Evolutionary conservation across 1,140 invertebrate species (phyloP).

Genomic region (Euglossa dilemma): DNA sequence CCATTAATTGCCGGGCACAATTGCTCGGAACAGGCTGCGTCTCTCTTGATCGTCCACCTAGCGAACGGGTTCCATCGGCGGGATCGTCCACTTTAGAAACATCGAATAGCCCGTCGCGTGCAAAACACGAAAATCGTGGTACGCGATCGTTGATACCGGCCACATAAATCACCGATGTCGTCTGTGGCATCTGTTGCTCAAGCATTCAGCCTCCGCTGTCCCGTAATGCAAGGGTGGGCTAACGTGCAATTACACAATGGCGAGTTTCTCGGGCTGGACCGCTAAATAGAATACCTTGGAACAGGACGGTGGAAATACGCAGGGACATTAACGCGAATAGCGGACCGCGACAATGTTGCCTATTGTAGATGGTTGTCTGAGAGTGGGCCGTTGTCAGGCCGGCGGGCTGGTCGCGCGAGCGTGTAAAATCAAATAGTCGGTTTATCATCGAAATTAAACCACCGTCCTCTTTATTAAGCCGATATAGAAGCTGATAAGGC

Average conservation of each 20-base stretch:
- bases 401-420: not conserved
- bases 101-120: not conserved
- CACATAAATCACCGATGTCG: slow-evolving; percentile 11
- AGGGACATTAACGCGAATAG: not conserved
- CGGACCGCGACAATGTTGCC: not conserved
- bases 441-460: slow-evolving; percentile 51
- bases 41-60: not conserved
- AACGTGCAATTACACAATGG: slow-evolving; percentile 48
- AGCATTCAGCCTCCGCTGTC: not conserved
- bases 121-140: not conserved
- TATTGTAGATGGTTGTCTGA: not conserved
- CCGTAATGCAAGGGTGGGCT: not conserved
- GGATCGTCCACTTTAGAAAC: not conserved
- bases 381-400: too few relatives aligned
- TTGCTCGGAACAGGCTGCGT: not conserved
- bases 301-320: not conserved
- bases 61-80: too few relatives aligned
- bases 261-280: slow-evolving; percentile 42
- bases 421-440: slow-evolving; percentile 6
- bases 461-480: slow-evolving; percentile 56
- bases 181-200: slow-evolving; percentile 21
- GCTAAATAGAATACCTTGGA: not conserved
- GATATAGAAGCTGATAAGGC: slow-evolving; percentile 53
- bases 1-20: not conserved
- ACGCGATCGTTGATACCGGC: slow-evolving; percentile 1